Evolutionary conservation across 2,113 vertebrate genomes (phyloP), one percentile per base, ranked within the genome.

Genomic region (Stomatorhinus ivindoensis): DNA sequence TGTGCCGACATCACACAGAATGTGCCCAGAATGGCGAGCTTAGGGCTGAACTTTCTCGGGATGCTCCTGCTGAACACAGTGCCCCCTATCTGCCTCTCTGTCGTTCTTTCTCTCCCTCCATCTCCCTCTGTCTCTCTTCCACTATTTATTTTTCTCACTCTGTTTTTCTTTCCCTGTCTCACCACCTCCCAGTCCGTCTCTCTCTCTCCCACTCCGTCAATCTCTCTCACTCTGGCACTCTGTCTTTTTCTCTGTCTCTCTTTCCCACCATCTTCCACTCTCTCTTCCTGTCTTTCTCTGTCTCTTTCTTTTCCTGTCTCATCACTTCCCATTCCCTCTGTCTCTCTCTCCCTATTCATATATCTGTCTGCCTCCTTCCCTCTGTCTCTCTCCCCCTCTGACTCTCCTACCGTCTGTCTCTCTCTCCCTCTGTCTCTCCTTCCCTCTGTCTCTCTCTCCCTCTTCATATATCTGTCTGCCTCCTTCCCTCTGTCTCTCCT

Each of bases 21-120:
- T 21, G 19, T 55, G 96, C 97, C 96, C 96, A 94, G 95, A 97
- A 96, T 96, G 97, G 96, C 93, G 95, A 96, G 95, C 96, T 95
- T 96, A 96, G 96, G 93, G 92, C 93, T 96, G 95, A 97, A 97
- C 97, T 96, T 95, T 95, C 94, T 93, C 89, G 92, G 92, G 94
- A 95, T 93, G 95, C 96, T 94, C 0, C n/a, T 91, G 93, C 95
- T 96, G 95, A 96, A 96, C 95, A 94, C 95, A 96, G 94, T 92
- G 90, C 90, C 13, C n/a, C 65, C 3, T 73, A 17, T 73, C 65
- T 73, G 27, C 35, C 31, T 76, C 11, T 35, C n/a, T n/a, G n/a
- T n/a, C n/a, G n/a, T n/a, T n/a, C n/a, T n/a, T n/a, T n/a, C n/a
- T n/a, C n/a, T n/a, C n/a, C n/a, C n/a, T n/a, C n/a, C n/a, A n/a